Evolutionary conservation across 2,113 vertebrate species (phyloP), one percentile per base, ranked within the genome.

Genomic region (Natator depressus): DNA sequence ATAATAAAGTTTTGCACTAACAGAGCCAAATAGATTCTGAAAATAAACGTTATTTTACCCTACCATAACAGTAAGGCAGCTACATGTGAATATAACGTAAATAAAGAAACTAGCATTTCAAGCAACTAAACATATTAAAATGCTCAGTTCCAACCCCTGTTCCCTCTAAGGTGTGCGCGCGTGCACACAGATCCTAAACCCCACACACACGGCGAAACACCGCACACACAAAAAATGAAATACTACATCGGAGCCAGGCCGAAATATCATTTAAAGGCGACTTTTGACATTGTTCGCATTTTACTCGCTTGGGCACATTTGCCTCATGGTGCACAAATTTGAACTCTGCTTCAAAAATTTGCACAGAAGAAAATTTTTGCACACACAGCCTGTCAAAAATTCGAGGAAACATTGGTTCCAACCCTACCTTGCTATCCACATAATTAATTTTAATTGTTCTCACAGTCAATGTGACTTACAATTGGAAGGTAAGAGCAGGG

Each of bases 391-490:
- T 42, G 42, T 42, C 42, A 42, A 42, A 42, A 42, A 42, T 42
- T 42, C 42, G 42, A 42, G 42, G 42, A 42, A 42, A 42, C 42
- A 42, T 42, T 42, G 42, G 78, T 46, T 53, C 31, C 51, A 65
- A 24, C 83, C 93, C 38, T 31, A 89, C n/a, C 81, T 20, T 12
- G 24, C 1, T 8, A 81, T 38, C 35, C 59, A 80, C 75, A 75
- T 81, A 90, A 94, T 97, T 90, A 93, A 54, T 89, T 83, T 6
- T 69, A 93, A 89, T 95, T 94, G 84, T 90, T 75, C 84, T 94
- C 82, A 83, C 54, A 85, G 80, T 50, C 91, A 83, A 31, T 84
- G 75, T 72, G 93, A 90, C 38, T 75, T 75, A 46, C 53, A 87
- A 83, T 46, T 85, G 90, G 50, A 94, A 95, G 92, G 57, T 50